Evolutionary conservation across 2,888 invertebrate species (phyloP).

Genomic region (Prionchulus punctatus): DNA sequence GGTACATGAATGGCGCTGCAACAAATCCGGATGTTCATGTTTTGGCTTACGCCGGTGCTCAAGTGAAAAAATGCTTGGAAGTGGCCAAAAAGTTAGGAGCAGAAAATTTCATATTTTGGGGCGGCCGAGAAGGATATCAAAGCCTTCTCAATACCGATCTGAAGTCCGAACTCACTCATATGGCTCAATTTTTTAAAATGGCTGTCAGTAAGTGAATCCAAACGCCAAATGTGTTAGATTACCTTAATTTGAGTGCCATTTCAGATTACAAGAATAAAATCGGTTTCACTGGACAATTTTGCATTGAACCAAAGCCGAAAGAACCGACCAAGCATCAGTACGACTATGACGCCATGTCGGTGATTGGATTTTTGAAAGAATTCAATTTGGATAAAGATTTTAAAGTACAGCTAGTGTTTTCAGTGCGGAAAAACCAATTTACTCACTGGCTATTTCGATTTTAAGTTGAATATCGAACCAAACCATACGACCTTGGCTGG

Average conservation of each 20-base stretch:
- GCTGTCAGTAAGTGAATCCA: constrained; percentile 39
- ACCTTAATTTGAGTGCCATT: no score
- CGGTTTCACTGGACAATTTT: constrained; percentile 44
- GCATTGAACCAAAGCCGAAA: constrained; percentile 43
- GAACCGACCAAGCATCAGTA: constrained; percentile 43
- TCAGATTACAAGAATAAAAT: constrained; percentile 48
- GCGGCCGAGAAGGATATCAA: constrained; percentile 46
- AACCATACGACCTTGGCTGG: constrained; percentile 43
- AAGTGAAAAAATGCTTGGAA: constrained; percentile 48
- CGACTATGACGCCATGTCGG: constrained; percentile 48
- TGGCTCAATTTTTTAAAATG: constrained; percentile 47
- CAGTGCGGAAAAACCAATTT: no score
- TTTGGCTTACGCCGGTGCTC: constrained; percentile 45
- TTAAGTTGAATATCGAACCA: constrained; percentile 44
- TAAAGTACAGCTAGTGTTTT: constrained; percentile 38
- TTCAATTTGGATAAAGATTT: constrained; percentile 46
- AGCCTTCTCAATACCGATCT: constrained; percentile 46
- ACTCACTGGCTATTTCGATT: no score
- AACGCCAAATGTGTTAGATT: no score
- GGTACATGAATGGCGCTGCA: constrained; percentile 46
- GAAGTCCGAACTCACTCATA: constrained; percentile 45
- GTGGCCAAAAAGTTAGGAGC: constrained; percentile 46
- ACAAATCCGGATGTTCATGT: constrained; percentile 47
- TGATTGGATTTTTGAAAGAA: constrained; percentile 46
- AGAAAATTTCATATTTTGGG: constrained; percentile 48